phyloP scores from a whole-genome alignment of 2,888 invertebrate genomes.

The Tromatobia lineatoria region DNA sequence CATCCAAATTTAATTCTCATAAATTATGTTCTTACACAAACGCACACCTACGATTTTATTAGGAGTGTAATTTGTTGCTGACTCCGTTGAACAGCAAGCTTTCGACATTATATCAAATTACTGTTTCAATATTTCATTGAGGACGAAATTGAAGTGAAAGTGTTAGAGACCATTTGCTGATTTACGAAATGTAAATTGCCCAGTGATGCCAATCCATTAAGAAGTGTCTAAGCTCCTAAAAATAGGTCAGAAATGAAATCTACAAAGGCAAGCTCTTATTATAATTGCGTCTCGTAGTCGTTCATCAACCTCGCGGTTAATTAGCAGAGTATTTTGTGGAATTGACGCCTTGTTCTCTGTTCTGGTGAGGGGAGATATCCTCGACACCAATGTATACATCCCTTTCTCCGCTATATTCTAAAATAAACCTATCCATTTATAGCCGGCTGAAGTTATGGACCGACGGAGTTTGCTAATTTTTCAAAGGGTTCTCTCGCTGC shows the following conservation, averaged over 20 bases:
- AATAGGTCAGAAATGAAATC: conserved; percentile 7
- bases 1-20: neutral
- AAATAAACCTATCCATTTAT: conserved; percentile 49
- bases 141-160: too few relatives aligned
- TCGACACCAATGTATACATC: neutral
- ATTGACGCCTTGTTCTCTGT: neutral
- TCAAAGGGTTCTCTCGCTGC: conserved; percentile 13
- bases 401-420: neutral
- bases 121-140: neutral
- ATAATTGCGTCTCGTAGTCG: neutral
- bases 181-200: neutral
- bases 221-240: neutral
- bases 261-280: conserved; percentile 2
- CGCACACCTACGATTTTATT: too few relatives aligned
- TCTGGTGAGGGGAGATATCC: neutral
- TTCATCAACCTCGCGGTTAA: conserved; percentile 17
- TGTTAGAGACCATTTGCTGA: neutral
- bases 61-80: neutral
- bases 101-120: neutral
- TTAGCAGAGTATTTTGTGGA: conserved; percentile 12
- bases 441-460: conserved; percentile 38
- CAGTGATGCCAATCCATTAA: neutral
- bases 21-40: too few relatives aligned
- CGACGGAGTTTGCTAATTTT: neutral
- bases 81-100: neutral